Conservation (phyloP, 2,888 invertebrate genomes). For the Vanessa cardui region DNA sequence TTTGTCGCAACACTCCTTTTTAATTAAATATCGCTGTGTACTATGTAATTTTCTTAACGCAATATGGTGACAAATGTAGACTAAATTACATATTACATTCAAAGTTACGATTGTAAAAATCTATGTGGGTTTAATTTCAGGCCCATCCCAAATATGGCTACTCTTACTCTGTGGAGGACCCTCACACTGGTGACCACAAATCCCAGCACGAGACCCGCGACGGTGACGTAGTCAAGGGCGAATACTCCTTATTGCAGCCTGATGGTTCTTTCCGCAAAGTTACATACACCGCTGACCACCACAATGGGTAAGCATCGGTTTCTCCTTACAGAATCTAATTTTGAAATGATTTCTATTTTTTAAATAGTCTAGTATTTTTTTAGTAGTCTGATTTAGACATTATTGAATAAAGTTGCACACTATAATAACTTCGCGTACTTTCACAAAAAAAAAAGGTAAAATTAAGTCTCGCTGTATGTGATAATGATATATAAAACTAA, state of each 20-base stretch:
- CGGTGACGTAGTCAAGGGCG: slow-evolving; percentile 83
- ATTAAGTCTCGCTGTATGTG: no score
- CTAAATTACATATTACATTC: background rate
- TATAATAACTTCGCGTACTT: no score
- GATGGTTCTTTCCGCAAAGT: slow-evolving; percentile 84
- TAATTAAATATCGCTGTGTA: background rate
- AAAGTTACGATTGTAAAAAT: background rate
- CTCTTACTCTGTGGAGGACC: slow-evolving; percentile 83
- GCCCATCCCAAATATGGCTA: slow-evolving; percentile 80
- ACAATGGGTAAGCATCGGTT: slow-evolving; percentile 67
- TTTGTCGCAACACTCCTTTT: background rate
- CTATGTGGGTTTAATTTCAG: slow-evolving; percentile 48
- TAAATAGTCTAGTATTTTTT: background rate
- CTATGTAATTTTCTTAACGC: background rate
- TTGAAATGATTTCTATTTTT: background rate
- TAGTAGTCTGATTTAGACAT: no score
- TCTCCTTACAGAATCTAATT: no score
- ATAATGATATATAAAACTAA: background rate
- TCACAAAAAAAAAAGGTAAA: no score
- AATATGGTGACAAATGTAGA: background rate
- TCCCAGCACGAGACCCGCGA: slow-evolving; percentile 82
- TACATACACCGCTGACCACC: slow-evolving; percentile 82
- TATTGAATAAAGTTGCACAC: no score
- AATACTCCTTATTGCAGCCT: slow-evolving; percentile 82
- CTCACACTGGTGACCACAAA: slow-evolving; percentile 84